Evolutionary conservation across 2,113 vertebrate genomes (phyloP).

Genomic region (Poeciliopsis retropinna): DNA sequence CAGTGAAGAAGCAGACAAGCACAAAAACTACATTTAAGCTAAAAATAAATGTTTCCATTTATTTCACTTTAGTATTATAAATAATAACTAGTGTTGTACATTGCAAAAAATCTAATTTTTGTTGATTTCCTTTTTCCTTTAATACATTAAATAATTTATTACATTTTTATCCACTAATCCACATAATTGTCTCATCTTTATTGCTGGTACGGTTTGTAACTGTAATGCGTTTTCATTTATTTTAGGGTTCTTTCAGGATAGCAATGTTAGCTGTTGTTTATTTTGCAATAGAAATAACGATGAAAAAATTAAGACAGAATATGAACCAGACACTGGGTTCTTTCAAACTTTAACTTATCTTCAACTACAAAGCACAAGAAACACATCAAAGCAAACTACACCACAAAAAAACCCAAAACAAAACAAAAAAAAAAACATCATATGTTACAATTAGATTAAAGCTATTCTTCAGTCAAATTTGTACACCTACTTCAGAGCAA

Average conservation of each 20-base stretch:
- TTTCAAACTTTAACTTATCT: conserved; percentile 1
- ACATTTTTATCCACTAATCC: too few relatives aligned
- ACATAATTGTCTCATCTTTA: not conserved
- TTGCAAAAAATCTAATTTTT: too few relatives aligned
- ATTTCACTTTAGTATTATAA: too few relatives aligned
- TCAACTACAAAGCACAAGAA: conserved; percentile 5
- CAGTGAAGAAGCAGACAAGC: conserved; percentile 1
- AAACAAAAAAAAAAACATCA: not conserved
- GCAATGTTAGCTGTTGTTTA: not conserved
- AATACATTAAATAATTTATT: too few relatives aligned
- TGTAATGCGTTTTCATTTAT: not conserved
- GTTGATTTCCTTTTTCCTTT: too few relatives aligned
- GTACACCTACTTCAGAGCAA: conserved; percentile 17
- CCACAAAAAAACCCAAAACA: not conserved
- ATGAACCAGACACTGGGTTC: not conserved
- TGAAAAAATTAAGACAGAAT: not conserved
- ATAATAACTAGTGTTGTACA: too few relatives aligned
- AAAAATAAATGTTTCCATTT: too few relatives aligned
- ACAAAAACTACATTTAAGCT: not conserved
- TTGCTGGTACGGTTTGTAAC: not conserved
- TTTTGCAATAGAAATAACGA: not conserved
- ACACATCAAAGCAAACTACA: conserved; percentile 18
- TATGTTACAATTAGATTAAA: conserved; percentile 19
- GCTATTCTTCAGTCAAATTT: conserved; percentile 30
- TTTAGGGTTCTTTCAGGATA: not conserved